Base-by-base conservation (phyloP, 2,113 vertebrate species). In the Natator depressus region DNA sequence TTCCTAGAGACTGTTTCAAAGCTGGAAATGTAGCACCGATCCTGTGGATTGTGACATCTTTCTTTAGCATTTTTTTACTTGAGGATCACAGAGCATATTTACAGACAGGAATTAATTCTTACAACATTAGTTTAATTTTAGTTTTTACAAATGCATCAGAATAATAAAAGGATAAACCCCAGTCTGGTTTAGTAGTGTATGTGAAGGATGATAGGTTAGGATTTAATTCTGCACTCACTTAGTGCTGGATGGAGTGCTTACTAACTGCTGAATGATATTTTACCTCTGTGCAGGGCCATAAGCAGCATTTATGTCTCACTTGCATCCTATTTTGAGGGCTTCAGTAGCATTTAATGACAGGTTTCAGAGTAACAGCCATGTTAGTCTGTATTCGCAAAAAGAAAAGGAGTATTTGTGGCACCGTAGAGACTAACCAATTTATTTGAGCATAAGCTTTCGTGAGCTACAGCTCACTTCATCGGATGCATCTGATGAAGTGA, bases 241-340 rank as follows among this genome's bases (percentile, higher is more conserved):
- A 31, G 11, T 78, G 6, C 76, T 78, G 27, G 49, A 31, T 76
- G 10, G 31, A 72, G 51, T 72, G 85, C 35, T 78, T 57, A 7
- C 50, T 42, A 49, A 80, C 13, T 42, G 42, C 1, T 2, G 35
- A 0, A 3, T 2, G 24, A 24, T 10, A 14, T 19, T 19, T 29
- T 3, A 0, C 35, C 62, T 82, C 47, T 50, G 6, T 54, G 11
- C 55, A 49, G 55, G 13, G 14, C n/a, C 79, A 38, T 0, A 0
- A 90, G 83, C 75, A 57, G 81, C 86, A 49, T 12, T 46, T 75
- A 54, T 49, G 65, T 20, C 10, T 69, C 27, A 29, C 2, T 20
- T 89, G 51, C 62, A 47, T 55, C 80, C 35, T 42, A 31, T 46
- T 88, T 4, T 29, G n/a, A 0, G 1, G 49, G 78, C n/a, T 80